Evolutionary conservation across 2,113 vertebrate genomes (phyloP).

Genomic region (Gracilinanus agilis): DNA sequence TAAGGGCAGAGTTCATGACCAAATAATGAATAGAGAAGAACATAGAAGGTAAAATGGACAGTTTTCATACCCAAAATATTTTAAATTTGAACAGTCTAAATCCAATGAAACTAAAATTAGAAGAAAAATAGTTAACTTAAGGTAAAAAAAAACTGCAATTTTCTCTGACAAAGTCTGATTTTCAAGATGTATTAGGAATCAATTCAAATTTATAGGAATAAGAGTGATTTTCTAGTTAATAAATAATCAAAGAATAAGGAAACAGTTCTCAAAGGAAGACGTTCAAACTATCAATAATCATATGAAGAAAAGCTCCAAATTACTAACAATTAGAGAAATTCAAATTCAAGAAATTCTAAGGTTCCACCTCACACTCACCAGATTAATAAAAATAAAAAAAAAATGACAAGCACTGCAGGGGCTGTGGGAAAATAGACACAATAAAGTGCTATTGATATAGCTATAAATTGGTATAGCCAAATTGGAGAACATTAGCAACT

Average conservation of each 20-base stretch:
- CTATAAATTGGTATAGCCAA: neutral
- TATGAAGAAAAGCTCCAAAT: neutral
- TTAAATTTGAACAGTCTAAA: neutral
- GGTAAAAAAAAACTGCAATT: neutral
- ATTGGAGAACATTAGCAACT: neutral
- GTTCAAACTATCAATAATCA: neutral
- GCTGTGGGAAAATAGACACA: neutral
- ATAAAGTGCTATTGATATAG: neutral
- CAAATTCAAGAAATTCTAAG: neutral
- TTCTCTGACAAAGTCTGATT: neutral
- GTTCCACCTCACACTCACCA: neutral
- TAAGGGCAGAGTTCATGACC: neutral
- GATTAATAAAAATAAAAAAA: neutral
- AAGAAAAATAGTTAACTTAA: neutral
- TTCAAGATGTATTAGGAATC: neutral
- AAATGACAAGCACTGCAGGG: neutral
- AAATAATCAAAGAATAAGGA: neutral
- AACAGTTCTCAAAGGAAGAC: neutral
- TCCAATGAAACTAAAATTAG: neutral
- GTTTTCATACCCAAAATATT: neutral
- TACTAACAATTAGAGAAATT: neutral
- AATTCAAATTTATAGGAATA: neutral
- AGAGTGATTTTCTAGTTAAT: neutral
- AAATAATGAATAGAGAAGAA: neutral
- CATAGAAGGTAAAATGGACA: neutral